Percentiles rank a stretch among this genome's conserved stretches.
Conservation (phyloP, 2,888 invertebrate species). For the Dinocampus coccinellae region DNA sequence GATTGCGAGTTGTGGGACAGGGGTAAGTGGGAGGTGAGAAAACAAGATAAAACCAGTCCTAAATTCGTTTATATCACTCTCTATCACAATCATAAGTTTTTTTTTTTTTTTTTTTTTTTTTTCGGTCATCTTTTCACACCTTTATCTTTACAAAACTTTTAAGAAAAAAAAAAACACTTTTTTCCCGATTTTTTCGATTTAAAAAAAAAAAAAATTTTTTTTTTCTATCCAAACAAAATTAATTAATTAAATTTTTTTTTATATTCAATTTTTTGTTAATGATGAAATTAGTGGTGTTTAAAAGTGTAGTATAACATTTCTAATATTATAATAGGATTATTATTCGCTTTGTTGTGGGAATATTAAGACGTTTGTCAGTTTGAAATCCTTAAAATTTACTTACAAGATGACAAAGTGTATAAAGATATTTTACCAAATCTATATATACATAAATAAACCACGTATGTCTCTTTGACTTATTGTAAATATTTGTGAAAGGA, state of each 20-base stretch:
- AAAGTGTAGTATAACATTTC: conserved; percentile 54
- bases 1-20: too few relatives aligned
- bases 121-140: not conserved
- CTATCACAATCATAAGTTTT: not conserved
- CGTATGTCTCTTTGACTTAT: too few relatives aligned
- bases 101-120: too few relatives aligned
- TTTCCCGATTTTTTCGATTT: too few relatives aligned
- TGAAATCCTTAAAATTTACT: conserved; percentile 46
- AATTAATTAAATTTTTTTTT: not conserved
- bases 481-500: too few relatives aligned
- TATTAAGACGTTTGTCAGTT: conserved; percentile 62
- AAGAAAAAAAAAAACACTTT: too few relatives aligned
- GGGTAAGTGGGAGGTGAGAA: conserved; percentile 52
- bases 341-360: conserved; percentile 56
- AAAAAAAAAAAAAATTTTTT: too few relatives aligned
- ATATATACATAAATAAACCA: conserved; percentile 26
- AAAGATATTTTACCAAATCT: too few relatives aligned
- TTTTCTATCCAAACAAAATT: too few relatives aligned
- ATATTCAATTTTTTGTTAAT: too few relatives aligned
- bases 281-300: not conserved
- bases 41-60: conserved; percentile 68
- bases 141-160: not conserved
- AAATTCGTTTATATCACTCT: conserved; percentile 23
- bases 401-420: too few relatives aligned
- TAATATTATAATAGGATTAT: conserved; percentile 14